phyloP scores from a whole-genome alignment of 2,797 vertebrate species.

The Nothura maculosa region DNA sequence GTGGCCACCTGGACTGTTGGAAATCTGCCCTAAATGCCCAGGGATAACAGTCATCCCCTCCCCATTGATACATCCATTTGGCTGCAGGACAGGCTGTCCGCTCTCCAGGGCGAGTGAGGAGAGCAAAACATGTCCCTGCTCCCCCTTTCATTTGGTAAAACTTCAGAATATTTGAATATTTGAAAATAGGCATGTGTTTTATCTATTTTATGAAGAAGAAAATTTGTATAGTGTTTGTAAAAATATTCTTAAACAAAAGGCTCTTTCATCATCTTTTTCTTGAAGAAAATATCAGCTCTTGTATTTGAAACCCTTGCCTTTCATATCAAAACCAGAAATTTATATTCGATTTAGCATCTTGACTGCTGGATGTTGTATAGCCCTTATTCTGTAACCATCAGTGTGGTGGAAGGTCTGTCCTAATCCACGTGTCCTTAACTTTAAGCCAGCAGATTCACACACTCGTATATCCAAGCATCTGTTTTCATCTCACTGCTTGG shows the following conservation, averaged over 20 bases:
- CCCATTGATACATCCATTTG: background rate
- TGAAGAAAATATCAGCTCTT: background rate
- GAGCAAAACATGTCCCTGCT: background rate
- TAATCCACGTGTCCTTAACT: background rate
- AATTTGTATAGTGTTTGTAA: background rate
- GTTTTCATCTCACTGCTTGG: constrained; percentile 9
- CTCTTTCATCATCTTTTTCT: background rate
- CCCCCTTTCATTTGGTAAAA: background rate
- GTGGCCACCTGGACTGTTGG: accelerated
- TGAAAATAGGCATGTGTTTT: background rate
- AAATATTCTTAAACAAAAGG: background rate
- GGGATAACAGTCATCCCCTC: background rate
- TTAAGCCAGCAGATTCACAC: background rate
- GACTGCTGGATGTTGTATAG: background rate
- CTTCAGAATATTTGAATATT: background rate
- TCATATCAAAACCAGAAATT: background rate
- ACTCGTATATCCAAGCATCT: background rate
- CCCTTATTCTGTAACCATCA: background rate
- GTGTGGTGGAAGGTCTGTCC: background rate
- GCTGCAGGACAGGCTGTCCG: background rate
- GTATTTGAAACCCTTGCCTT: background rate
- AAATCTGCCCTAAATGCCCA: accelerated
- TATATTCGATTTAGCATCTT: background rate
- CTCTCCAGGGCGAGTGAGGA: background rate
- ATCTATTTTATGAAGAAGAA: background rate